Base-by-base conservation (phyloP, 2,888 invertebrate genomes). In the Nymphalis c-album region DNA sequence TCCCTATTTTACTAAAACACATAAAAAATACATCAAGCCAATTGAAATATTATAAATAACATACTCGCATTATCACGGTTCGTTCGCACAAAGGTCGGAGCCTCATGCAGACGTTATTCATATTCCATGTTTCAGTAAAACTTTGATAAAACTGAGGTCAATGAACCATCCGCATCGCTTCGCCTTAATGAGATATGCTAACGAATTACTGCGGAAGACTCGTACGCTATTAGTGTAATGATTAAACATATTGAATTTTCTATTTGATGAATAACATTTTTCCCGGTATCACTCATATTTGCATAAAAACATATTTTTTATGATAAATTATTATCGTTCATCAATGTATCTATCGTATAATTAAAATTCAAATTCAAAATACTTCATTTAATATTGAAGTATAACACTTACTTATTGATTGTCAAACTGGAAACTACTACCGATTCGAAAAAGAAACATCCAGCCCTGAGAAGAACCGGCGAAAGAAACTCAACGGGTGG, bases 161-260 rank as follows among this genome's bases (percentile, higher is more conserved):
- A 60, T 66, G 53, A 66, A 66, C 65, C 53, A 66, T 66, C 65
- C 55, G 55, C 60, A 64, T 50, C 45, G 48, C 6, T 57, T 47
- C 31, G 46, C 58, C 20, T 20, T 63, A 64, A 70, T 70, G 67
- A 70, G 63, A 68, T 51, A 67, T 48, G 51, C 67, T 70, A 70
- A 62, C 70, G 67, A 70, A 70, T 70, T 70, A 64, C 67, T 70
- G 67, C 67, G 61, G 70, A 60, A 63, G 60, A 31, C 57, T 47
- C 67, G 63, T 60, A 63, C 57, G 55, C 51, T 63, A 55, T 70
- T 51, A 61, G 50, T 67, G 57, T 66, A 66, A 66, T 66, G 66
- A 67, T 64, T 64, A 18, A 70, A 58, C 58, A 58, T 64, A 67
- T 65, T 67, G 53, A 60, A 35, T 57, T 31, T 31, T 4, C 57